These are phyloP conservation scores for Antennarius striatus DNA, from an alignment of 2,113 vertebrate species.

Conservation along the genomic window DNA sequence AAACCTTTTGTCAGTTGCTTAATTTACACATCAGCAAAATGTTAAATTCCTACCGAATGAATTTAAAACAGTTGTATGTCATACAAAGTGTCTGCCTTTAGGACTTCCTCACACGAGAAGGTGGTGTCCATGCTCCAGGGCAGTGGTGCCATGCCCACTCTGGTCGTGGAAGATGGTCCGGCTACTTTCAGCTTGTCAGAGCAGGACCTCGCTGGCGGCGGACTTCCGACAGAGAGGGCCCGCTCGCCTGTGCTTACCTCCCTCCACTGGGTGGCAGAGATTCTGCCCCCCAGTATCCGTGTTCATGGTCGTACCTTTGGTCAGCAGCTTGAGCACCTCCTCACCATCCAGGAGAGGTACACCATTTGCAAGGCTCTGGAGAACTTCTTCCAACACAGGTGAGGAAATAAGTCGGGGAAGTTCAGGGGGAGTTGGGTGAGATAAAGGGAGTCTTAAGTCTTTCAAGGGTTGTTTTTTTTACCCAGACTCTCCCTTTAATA, in stretches of 20 bases:
- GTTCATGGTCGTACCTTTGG: constrained; percentile 96
- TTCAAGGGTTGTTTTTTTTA: too few relatives aligned
- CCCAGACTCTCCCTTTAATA: not conserved
- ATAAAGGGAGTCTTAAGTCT: too few relatives aligned
- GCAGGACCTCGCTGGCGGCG: constrained; percentile 56
- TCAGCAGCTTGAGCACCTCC: constrained; percentile 95
- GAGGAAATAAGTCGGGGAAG: not conserved
- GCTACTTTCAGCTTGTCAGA: constrained; percentile 78
- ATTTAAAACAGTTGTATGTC: too few relatives aligned
- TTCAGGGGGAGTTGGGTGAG: too few relatives aligned
- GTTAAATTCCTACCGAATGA: not conserved
- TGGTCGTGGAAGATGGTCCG: constrained; percentile 93
- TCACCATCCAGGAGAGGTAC: constrained; percentile 92
- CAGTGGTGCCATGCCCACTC: constrained; percentile 95
- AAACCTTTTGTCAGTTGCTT: too few relatives aligned
- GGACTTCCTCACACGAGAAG: constrained; percentile 97
- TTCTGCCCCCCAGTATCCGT: constrained; percentile 93
- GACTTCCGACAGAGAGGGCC: constrained; percentile 54
- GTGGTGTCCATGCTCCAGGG: constrained; percentile 99
- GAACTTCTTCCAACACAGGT: constrained; percentile 96
- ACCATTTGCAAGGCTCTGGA: constrained; percentile 93
- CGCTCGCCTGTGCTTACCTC: constrained; percentile 90
- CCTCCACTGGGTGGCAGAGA: constrained; percentile 97
- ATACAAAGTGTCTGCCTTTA: constrained; percentile 49
- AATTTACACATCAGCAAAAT: too few relatives aligned